A percentile compares a stretch with the other conserved stretches of the same genome.
These are phyloP conservation scores for Rhizomys pruinosus DNA, from an alignment of 2,113 vertebrate species.

Conservation along the genomic window DNA sequence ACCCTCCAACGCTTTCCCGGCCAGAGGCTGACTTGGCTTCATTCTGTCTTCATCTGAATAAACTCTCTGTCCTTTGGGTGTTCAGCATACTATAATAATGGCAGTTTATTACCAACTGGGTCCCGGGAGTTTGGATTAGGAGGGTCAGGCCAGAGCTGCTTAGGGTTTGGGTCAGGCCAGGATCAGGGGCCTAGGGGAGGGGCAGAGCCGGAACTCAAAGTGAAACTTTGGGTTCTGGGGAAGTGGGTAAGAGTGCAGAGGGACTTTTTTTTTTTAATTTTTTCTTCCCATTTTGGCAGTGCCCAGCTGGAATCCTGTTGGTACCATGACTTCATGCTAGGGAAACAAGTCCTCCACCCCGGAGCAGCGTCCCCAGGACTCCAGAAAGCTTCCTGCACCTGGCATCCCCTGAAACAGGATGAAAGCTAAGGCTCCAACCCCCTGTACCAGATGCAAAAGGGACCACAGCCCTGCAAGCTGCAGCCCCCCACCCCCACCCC, in stretches of 20 bases:
- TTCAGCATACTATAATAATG: too few relatives aligned
- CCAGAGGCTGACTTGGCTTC: too few relatives aligned
- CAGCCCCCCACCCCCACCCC: rapidly evolving
- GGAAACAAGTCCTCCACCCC: neutral
- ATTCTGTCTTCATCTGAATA: neutral
- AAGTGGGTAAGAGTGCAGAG: neutral
- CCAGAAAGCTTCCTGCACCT: neutral
- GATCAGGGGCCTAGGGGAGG: neutral
- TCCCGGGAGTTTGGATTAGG: too few relatives aligned
- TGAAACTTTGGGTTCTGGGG: neutral
- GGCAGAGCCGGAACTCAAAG: neutral
- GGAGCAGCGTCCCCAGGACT: too few relatives aligned
- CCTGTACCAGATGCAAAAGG: neutral
- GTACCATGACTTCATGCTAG: neutral
- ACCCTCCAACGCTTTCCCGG: rapidly evolving
- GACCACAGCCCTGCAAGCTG: too few relatives aligned
- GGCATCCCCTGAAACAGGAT: too few relatives aligned
- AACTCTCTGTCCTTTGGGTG: neutral
- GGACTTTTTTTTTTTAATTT: neutral
- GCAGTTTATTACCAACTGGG: neutral
- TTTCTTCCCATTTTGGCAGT: neutral
- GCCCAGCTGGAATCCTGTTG: too few relatives aligned
- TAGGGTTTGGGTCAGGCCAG: neutral
- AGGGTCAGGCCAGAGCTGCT: neutral
- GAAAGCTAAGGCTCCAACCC: neutral